phyloP scores from a whole-genome alignment of 2,113 vertebrate species.

The Amazona guildingii region DNA sequence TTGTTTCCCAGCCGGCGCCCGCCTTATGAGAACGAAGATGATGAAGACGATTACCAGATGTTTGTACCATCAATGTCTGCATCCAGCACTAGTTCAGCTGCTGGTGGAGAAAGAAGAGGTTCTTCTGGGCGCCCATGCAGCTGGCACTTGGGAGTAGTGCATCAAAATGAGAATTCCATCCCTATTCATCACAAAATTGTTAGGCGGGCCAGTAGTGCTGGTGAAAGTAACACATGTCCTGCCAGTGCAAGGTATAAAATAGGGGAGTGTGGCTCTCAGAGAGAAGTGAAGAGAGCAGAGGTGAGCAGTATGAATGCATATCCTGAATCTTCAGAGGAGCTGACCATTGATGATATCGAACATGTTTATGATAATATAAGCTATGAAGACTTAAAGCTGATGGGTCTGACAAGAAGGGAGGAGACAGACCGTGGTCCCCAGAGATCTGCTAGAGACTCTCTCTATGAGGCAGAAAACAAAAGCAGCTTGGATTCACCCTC shows the following conservation, averaged over 20 bases:
- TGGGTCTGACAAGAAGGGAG: constrained; percentile 86
- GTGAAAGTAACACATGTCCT: constrained; percentile 80
- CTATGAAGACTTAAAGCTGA: constrained; percentile 92
- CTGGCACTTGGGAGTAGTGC: constrained; percentile 86
- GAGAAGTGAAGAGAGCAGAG: constrained; percentile 65
- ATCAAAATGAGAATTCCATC: constrained; percentile 68
- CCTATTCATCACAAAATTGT: constrained; percentile 78
- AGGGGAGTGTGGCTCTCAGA: constrained; percentile 66
- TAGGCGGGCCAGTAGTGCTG: constrained; percentile 90
- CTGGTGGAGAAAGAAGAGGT: constrained; percentile 55
- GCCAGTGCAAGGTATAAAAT: constrained; percentile 30
- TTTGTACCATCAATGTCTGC: constrained; percentile 84
- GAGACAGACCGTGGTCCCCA: constrained; percentile 56
- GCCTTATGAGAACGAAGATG: constrained; percentile 84
- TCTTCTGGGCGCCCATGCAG: constrained; percentile 87
- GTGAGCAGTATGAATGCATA: not conserved
- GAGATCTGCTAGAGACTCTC: constrained; percentile 61
- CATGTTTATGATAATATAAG: constrained; percentile 98
- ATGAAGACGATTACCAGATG: constrained; percentile 95
- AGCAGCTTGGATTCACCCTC: constrained; percentile 55
- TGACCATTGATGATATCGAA: constrained; percentile 90
- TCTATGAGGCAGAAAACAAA: constrained; percentile 65
- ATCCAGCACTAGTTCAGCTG: constrained; percentile 72
- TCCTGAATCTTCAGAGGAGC: constrained; percentile 81
- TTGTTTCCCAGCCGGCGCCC: constrained; percentile 88